phyloP scores from a whole-genome alignment of 1,140 invertebrate genomes.

The Zaprionus ornatus region DNA sequence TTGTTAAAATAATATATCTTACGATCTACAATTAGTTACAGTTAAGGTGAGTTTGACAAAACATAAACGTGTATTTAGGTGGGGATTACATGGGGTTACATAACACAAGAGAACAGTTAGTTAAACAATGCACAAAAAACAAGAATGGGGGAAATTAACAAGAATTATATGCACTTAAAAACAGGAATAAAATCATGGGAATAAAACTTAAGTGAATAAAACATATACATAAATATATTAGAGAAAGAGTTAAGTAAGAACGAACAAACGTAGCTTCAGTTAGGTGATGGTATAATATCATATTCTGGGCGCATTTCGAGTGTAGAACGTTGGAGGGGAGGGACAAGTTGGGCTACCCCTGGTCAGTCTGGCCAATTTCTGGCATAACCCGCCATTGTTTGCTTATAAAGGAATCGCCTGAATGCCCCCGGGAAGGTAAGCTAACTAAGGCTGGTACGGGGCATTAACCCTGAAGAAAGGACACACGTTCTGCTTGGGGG shows the following conservation, averaged over 20 bases:
- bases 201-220: background rate
- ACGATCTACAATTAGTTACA: conserved; percentile 67
- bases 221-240: background rate
- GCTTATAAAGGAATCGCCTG: background rate
- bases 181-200: background rate
- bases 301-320: conserved; percentile 50
- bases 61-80: conserved; percentile 13
- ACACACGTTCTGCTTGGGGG: background rate
- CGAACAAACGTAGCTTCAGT: background rate
- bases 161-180: conserved; percentile 21
- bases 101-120: conserved; percentile 56
- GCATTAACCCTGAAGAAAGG: conserved; percentile 51
- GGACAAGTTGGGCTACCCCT: background rate
- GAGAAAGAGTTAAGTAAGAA: background rate
- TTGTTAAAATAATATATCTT: conserved; percentile 36
- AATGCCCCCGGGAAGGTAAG: background rate
- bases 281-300: background rate
- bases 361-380: background rate
- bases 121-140: conserved; percentile 20
- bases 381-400: background rate
- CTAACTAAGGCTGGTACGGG: conserved; percentile 20
- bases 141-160: conserved; percentile 8
- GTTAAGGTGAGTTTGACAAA: conserved; percentile 36
- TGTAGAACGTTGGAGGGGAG: conserved; percentile 12
- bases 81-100: conserved; percentile 40